phyloP scores from a whole-genome alignment of 2,113 vertebrate genomes.

The Agapornis roseicollis region DNA sequence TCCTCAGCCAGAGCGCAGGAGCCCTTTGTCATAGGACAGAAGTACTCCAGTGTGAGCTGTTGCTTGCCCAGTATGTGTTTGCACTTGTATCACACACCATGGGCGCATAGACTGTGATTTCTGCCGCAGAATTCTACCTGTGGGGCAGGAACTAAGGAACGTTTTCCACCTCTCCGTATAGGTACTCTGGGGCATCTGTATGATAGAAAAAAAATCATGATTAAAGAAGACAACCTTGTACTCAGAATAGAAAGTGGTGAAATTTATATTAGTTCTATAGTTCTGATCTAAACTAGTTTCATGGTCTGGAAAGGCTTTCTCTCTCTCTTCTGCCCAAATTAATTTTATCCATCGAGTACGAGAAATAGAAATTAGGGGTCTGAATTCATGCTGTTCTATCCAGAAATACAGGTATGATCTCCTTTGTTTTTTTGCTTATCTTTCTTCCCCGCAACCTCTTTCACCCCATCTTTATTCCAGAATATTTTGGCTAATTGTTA shows the following conservation, averaged over 20 bases:
- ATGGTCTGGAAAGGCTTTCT: background rate
- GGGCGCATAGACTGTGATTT: background rate
- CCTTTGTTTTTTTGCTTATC: background rate
- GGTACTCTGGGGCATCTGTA: background rate
- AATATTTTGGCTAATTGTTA: conserved; percentile 45
- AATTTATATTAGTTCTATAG: background rate
- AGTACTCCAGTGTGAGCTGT: fast-evolving
- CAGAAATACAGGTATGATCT: background rate
- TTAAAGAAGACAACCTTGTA: background rate
- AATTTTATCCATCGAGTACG: background rate
- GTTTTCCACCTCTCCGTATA: background rate
- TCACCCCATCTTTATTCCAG: conserved; percentile 23
- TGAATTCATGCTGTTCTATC: background rate
- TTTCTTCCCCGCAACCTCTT: conserved; percentile 27
- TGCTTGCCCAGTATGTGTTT: background rate
- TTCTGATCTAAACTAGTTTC: background rate
- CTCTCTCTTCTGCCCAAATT: conserved; percentile 6
- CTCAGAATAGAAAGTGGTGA: background rate
- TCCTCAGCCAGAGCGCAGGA: background rate
- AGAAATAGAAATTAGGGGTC: conserved; percentile 1
- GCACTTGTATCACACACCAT: background rate
- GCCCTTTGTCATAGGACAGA: background rate
- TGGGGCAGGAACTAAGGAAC: background rate
- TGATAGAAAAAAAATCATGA: background rate
- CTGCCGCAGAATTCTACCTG: background rate